Base-by-base conservation (phyloP, 1,140 invertebrate genomes). In the Dendroctonus ponderosae region DNA sequence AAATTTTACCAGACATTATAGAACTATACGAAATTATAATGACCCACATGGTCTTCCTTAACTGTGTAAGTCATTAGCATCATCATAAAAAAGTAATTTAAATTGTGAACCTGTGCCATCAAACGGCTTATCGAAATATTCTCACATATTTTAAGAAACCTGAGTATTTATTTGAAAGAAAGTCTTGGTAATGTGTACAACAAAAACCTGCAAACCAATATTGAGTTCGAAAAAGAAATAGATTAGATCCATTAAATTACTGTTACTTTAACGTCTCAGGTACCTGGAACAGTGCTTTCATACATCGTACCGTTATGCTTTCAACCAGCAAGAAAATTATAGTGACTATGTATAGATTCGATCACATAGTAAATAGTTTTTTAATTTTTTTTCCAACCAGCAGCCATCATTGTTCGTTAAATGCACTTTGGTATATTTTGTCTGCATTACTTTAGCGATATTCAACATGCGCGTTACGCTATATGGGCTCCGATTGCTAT, bases 391-490 rank as follows among this genome's bases (percentile, higher is more conserved):
- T 26, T 26, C 3, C 26, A 3, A 46, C 8, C 12, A 46, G 12
- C 8, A 46, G 43, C 12, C 12, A 46, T 12, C 50, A 8, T 26
- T 52, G 15, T 52, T 52, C 15, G 37, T 26, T 52, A 15, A 26
- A 26, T 9, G 9, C 15, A 7, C 5, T 52, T 52, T 52, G 44
- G 2, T 46, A 5, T 12, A 5, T 46, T 12, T 5, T 46, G 9
- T 46, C 9, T 26, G 44, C 44, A 4, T 46, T 46, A 46, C 1
- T 26, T 46, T 46, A 26, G 9, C 50, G 50, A 15, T 12, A 11
- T 14, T 52, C 50, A 52, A 52, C 9, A 9, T 15, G 15, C 38
- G 39, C 37, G 53, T 56, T 41, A 56, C 53, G 53, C 8, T 56
- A 41, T 41, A 56, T 15, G 39, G 53, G 9, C n/a, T 26, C 50